Base-by-base conservation (phyloP, 1,140 invertebrate genomes). In the Tribolium castaneum region DNA sequence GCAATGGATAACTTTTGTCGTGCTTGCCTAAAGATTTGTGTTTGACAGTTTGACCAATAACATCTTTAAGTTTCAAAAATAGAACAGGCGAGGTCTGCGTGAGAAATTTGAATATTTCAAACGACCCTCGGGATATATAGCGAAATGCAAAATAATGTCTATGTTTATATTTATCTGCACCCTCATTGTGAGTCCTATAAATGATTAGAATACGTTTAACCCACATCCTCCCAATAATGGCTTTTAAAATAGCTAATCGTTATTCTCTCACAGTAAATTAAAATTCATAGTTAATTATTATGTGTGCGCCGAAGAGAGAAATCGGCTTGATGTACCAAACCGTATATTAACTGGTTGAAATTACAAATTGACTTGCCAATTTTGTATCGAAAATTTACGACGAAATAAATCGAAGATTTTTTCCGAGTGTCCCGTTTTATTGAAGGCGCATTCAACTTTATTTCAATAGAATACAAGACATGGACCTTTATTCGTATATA, bases 51-150 rank as follows among this genome's bases (percentile, higher is more conserved):
- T 66, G 59, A 66, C 59, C 59, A 66, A 35, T 39, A 22, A 13
- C 34, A 66, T 66, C 30, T 13, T 35, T 66, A 5, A 35, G n/a
- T n/a, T 34, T n/a, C 5, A 66, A 66, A 66, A 66, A 66, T 66
- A 22, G 25, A 13, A 12, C 25, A 9, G 6, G 5, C 10, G 59
- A 66, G 59, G 30, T 35, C 59, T 34, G 30, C 59, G 59, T 66
- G 30, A 66, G 59, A 66, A 66, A 66, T 66, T 66, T 66, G 25
- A 66, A 66, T 66, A 66, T 66, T 66, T 66, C 59, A 66, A 66
- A 66, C 59, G 30, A 66, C 25, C 59, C 59, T 66, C 59, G 25
- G 59, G 30, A 66, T 66, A 66, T 66, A 35, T 66, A 9, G 59
- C 14, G 30, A 66, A 35, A 35, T 66, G n/a, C 12, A 66, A 34